These are phyloP conservation scores for Drosophila pallidifrons DNA, from an alignment of 1,140 invertebrate genomes.

Conservation along the genomic window DNA sequence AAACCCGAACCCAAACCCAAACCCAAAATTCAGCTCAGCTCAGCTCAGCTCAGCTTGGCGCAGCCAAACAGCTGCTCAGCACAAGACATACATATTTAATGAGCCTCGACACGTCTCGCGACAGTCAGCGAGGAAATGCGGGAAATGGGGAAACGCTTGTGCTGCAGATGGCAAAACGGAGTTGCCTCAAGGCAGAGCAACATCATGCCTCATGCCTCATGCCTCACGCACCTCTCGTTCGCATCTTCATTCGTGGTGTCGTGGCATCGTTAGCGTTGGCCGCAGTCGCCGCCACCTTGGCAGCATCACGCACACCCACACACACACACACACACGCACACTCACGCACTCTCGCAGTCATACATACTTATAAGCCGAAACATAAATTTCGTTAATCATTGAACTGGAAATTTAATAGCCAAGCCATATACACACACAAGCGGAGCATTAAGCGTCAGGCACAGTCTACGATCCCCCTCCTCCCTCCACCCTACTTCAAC, in stretches of 20 bases:
- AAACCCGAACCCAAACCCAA: neutral
- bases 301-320: constrained; percentile 56
- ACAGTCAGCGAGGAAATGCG: constrained; percentile 9
- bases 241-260: constrained; percentile 25
- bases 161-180: neutral
- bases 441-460: constrained; percentile 44
- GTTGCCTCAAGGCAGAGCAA: constrained; percentile 7
- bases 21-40: neutral
- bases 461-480: constrained; percentile 18
- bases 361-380: constrained; percentile 68
- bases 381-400: constrained; percentile 83
- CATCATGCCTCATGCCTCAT: constrained; percentile 6
- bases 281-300: constrained; percentile 56
- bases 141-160: neutral
- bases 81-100: constrained; percentile 82
- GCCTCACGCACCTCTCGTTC: neutral
- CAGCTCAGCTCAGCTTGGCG: neutral
- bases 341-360: constrained; percentile 4
- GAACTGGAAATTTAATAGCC: constrained; percentile 83
- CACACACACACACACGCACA: constrained; percentile 14
- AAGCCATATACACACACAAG: constrained; percentile 60
- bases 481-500: neutral
- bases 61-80: constrained; percentile 66
- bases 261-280: constrained; percentile 41
- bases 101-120: constrained; percentile 69